Percentiles rank a stretch among this genome's conserved stretches.
Evolutionary conservation across 2,797 vertebrate genomes (phyloP).

Genomic region (Diceros bicornis): DNA sequence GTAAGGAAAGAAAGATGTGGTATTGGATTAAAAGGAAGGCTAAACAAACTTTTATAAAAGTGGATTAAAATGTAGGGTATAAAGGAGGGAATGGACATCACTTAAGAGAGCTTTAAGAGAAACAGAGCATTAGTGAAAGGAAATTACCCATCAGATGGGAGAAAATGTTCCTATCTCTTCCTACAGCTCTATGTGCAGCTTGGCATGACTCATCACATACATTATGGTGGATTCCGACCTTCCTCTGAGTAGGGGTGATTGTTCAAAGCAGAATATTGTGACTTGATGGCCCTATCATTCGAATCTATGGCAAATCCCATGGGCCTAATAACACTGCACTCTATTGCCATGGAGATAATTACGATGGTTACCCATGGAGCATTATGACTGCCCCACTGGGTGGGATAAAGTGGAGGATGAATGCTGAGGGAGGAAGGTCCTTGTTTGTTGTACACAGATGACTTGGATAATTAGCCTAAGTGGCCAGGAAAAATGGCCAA

Average conservation of each 20-base stretch:
- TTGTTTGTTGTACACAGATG: constrained; percentile 80
- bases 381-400: constrained; percentile 53
- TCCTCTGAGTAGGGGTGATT: constrained; percentile 69
- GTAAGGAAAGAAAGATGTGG: not conserved
- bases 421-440: constrained; percentile 45
- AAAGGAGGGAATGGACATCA: not conserved
- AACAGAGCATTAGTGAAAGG: not conserved
- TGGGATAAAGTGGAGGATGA: constrained; percentile 65
- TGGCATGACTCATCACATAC: constrained; percentile 64
- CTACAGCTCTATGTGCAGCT: not conserved
- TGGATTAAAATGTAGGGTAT: not conserved
- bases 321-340: constrained; percentile 81
- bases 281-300: constrained; percentile 67
- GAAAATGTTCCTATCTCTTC: not conserved
- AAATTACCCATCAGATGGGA: constrained; percentile 43
- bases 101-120: constrained; percentile 1
- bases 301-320: constrained; percentile 64
- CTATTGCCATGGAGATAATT: constrained; percentile 79
- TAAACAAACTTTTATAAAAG: not conserved
- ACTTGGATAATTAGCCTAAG: constrained; percentile 75
- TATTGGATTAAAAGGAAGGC: not conserved
- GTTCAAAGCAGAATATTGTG: constrained; percentile 52
- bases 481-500: constrained; percentile 62
- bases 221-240: constrained; percentile 69
- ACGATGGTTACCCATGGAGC: constrained; percentile 57